Conservation (phyloP, 2,888 invertebrate species). For the Dichetophora obliterata region DNA sequence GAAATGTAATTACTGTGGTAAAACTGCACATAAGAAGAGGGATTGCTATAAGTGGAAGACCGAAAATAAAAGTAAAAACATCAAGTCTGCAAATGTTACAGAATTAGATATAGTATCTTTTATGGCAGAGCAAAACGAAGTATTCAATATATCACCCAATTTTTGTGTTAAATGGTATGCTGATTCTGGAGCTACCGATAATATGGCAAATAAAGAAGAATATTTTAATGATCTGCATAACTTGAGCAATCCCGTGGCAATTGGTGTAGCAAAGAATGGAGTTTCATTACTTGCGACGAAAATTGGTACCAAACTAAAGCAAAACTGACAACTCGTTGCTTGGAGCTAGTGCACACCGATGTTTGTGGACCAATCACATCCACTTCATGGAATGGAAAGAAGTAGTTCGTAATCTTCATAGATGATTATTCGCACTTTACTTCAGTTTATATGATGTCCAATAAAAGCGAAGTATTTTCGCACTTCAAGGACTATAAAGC, state of each 20-base stretch:
- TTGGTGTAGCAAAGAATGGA: too few species aligned
- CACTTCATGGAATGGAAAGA: conserved; percentile 54
- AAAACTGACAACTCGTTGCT: conserved; percentile 49
- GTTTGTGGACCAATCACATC: conserved; percentile 59
- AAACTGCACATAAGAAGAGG: not conserved
- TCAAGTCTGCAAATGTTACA: too few species aligned
- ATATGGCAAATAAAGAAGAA: too few species aligned
- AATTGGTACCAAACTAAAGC: not conserved
- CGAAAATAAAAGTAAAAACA: too few species aligned
- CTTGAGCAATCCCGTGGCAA: too few species aligned
- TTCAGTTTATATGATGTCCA: conserved; percentile 52
- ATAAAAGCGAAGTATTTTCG: conserved; percentile 55
- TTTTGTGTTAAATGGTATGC: too few species aligned
- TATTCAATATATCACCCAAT: too few species aligned
- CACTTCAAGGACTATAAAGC: conserved; percentile 51
- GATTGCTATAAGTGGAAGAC: not conserved
- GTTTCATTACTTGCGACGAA: too few species aligned
- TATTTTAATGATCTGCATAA: not conserved
- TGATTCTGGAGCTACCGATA: too few species aligned
- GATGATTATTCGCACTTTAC: conserved; percentile 60
- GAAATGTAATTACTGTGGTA: too few species aligned
- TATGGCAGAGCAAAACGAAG: too few species aligned
- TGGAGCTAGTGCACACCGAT: conserved; percentile 60
- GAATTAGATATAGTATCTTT: too few species aligned
- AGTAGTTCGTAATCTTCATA: conserved; percentile 58